A percentile compares a stretch with the other conserved stretches of the same genome.
Evolutionary conservation across 1,140 invertebrate species (phyloP).

Genomic region (Drosophila ogumai): DNA sequence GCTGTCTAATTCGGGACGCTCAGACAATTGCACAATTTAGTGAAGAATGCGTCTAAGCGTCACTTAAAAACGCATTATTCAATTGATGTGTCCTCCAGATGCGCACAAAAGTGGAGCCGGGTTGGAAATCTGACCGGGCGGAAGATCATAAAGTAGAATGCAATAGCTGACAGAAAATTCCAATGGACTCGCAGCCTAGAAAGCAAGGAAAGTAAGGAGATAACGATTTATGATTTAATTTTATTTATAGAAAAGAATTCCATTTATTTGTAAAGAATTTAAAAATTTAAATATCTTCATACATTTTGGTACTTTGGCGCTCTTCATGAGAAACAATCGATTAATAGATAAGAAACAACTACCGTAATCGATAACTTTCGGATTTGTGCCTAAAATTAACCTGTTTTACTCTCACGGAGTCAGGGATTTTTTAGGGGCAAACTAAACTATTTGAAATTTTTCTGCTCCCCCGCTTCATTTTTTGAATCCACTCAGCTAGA

Average conservation of each 20-base stretch:
- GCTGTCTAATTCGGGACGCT: slow-evolving; percentile 62
- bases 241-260: background rate
- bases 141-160: background rate
- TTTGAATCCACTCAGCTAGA: no score
- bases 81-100: slow-evolving; percentile 59
- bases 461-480: no score
- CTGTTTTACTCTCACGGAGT: no score
- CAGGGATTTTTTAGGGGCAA: no score
- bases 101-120: background rate
- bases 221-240: no score
- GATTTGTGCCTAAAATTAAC: no score
- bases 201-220: background rate
- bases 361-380: no score
- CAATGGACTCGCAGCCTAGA: background rate
- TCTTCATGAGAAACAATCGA: background rate
- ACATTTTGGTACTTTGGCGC: background rate
- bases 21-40: slow-evolving; percentile 80
- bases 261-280: background rate
- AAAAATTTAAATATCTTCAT: background rate
- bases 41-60: slow-evolving; percentile 82
- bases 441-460: no score
- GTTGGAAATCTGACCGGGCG: background rate
- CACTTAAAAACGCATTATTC: slow-evolving; percentile 84
- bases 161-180: background rate
- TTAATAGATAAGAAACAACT: background rate